These are phyloP conservation scores for Oostethus manadensis DNA, from an alignment of 2,113 vertebrate species.

Conservation along the genomic window DNA sequence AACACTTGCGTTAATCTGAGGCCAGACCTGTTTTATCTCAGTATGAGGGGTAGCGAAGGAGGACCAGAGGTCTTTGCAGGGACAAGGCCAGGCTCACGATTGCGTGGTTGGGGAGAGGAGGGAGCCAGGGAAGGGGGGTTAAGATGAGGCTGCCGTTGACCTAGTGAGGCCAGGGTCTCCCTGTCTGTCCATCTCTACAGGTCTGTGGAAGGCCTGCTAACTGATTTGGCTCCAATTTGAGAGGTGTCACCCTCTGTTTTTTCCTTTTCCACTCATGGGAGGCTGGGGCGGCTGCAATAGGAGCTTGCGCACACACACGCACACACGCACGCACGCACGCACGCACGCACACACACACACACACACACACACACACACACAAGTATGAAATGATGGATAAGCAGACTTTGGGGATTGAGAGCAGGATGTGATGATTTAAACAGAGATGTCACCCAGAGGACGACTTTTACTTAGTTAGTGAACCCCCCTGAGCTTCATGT, in stretches of 20 bases:
- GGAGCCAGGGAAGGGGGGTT: slow-evolving; percentile 5
- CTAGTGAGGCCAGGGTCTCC: slow-evolving; percentile 35
- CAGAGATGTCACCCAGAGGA: slow-evolving; percentile 56
- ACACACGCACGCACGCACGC: slow-evolving; percentile 19
- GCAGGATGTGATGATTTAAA: slow-evolving; percentile 74
- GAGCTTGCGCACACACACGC: slow-evolving; percentile 36
- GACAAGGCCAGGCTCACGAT: slow-evolving; percentile 63
- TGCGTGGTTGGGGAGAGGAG: slow-evolving; percentile 17
- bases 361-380: slow-evolving; percentile 15
- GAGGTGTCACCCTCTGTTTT: slow-evolving; percentile 43
- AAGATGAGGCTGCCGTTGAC: slow-evolving; percentile 49
- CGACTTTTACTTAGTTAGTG: background rate
- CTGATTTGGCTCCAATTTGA: slow-evolving; percentile 73
- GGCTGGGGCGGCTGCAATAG: slow-evolving; percentile 60
- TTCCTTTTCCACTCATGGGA: slow-evolving; percentile 54
- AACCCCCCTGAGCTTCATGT: background rate
- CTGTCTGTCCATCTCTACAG: slow-evolving; percentile 19
- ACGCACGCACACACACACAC: slow-evolving; percentile 19
- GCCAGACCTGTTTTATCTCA: slow-evolving; percentile 72
- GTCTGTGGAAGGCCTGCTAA: slow-evolving; percentile 47
- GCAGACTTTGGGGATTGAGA: slow-evolving; percentile 61
- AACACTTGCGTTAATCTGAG: slow-evolving; percentile 53
- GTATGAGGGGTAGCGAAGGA: slow-evolving; percentile 16
- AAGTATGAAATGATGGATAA: slow-evolving; percentile 63
- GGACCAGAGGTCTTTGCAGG: slow-evolving; percentile 59